A percentile compares a stretch with the other conserved stretches of the same genome.
Evolutionary conservation across 2,797 vertebrate genomes (phyloP).

Genomic region (Chaenodraco wilsoni): DNA sequence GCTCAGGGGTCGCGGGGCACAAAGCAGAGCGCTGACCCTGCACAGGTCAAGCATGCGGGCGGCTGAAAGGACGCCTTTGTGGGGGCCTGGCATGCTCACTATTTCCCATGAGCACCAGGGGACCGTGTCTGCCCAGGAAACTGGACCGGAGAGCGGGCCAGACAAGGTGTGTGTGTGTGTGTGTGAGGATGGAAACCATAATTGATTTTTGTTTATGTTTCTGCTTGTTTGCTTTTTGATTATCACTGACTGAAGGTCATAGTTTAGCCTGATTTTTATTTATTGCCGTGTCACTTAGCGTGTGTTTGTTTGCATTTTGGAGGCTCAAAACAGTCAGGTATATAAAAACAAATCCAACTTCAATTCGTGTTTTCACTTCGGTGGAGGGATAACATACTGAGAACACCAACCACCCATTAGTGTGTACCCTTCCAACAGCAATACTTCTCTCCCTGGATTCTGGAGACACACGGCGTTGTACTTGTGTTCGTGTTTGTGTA

Average conservation of each 20-base stretch:
- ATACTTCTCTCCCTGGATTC: conserved; percentile 22
- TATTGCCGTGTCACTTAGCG: conserved; percentile 16
- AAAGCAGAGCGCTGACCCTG: conserved; percentile 84
- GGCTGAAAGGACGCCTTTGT: conserved; percentile 87
- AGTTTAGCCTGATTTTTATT: conserved; percentile 56
- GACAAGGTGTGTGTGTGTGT: conserved; percentile 66
- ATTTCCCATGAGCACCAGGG: conserved; percentile 87
- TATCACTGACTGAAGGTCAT: conserved; percentile 58
- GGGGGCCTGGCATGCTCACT: conserved; percentile 81
- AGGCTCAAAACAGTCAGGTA: conserved; percentile 21
- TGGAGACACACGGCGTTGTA: conserved; percentile 28
- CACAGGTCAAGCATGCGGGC: conserved; percentile 86
- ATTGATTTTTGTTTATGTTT: conserved; percentile 73
- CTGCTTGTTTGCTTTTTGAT: conserved; percentile 64
- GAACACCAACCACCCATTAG: conserved; percentile 1
- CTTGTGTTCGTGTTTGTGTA: conserved; percentile 44
- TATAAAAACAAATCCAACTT: conserved; percentile 18
- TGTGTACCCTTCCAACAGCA: conserved; percentile 36
- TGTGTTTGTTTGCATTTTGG: conserved; percentile 39
- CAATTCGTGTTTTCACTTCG: conserved; percentile 39
- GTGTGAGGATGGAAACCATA: conserved; percentile 66
- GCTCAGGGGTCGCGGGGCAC: conserved; percentile 80
- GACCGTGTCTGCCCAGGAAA: conserved; percentile 82
- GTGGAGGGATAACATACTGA: conserved; percentile 32
- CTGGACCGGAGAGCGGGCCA: conserved; percentile 68